phyloP scores from a whole-genome alignment of 2,888 invertebrate genomes.

The Silvanus unidentatus region DNA sequence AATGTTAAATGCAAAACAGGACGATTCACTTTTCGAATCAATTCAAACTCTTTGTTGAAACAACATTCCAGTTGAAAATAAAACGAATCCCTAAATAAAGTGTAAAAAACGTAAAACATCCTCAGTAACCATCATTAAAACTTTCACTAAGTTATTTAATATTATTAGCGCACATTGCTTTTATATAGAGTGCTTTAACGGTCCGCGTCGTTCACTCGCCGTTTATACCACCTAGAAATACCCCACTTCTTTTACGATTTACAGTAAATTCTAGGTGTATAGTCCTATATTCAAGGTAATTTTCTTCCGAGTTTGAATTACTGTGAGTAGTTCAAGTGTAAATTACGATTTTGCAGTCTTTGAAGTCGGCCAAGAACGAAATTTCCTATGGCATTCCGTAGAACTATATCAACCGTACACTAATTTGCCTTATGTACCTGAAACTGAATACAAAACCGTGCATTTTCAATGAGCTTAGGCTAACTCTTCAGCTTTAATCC shows the following conservation, averaged over 20 bases:
- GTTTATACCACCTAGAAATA: no score
- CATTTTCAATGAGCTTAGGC: not conserved
- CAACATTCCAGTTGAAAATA: no score
- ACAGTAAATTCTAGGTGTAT: conserved; percentile 33
- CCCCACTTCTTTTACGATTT: conserved; percentile 8
- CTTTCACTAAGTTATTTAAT: no score
- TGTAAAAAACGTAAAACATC: no score
- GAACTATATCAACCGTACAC: conserved; percentile 13
- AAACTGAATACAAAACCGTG: conserved; percentile 12
- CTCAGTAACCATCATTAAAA: no score
- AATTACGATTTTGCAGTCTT: conserved; percentile 40
- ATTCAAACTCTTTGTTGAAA: no score
- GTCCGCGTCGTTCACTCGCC: no score
- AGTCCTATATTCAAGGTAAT: conserved; percentile 37
- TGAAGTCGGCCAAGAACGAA: conserved; percentile 36
- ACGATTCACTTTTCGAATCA: no score
- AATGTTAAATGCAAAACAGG: not conserved
- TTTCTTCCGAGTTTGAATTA: conserved; percentile 40
- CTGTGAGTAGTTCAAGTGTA: conserved; percentile 40
- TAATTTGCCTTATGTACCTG: conserved; percentile 32
- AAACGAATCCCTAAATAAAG: no score
- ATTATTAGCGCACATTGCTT: no score
- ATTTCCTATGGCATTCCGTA: conserved; percentile 26
- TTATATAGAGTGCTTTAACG: no score
- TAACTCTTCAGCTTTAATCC: not conserved